These are phyloP conservation scores for Babylonia areolata DNA, from an alignment of 1,140 invertebrate species.

Conservation along the genomic window DNA sequence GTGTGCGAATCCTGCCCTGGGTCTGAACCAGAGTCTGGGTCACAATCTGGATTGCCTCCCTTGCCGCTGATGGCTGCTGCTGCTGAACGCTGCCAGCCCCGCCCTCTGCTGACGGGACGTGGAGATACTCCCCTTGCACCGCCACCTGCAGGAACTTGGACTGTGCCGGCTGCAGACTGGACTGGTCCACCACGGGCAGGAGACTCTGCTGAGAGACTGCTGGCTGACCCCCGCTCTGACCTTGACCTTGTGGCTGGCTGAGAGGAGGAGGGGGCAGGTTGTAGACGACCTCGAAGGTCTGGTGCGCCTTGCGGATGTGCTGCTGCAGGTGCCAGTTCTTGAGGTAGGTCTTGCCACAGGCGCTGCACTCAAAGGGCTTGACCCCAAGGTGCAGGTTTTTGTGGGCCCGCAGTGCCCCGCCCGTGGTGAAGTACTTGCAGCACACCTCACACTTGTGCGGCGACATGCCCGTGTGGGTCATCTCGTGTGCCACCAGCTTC, in stretches of 20 bases:
- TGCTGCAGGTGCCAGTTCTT: slow-evolving; percentile 75
- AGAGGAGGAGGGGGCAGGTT: background rate
- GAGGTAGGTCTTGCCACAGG: slow-evolving; percentile 82
- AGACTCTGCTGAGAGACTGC: background rate
- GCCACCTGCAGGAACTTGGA: background rate
- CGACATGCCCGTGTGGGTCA: slow-evolving; percentile 43
- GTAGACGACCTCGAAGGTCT: slow-evolving; percentile 22
- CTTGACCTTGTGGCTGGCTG: too few relatives aligned
- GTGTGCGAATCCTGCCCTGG: too few relatives aligned
- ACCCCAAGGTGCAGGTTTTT: slow-evolving; percentile 85
- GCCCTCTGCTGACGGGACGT: too few relatives aligned
- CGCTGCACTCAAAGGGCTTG: slow-evolving; percentile 90
- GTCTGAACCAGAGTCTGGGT: background rate
- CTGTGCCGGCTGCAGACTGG: background rate
- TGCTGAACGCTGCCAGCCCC: background rate
- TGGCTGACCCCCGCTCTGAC: background rate
- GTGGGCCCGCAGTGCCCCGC: slow-evolving; percentile 56
- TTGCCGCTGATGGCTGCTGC: background rate
- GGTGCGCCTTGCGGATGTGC: slow-evolving; percentile 47
- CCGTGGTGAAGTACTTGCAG: slow-evolving; percentile 84
- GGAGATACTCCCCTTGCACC: background rate
- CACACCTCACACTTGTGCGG: slow-evolving; percentile 84
- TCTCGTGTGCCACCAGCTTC: slow-evolving; percentile 35
- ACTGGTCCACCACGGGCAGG: background rate
- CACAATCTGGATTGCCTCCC: background rate